Evolutionary conservation across 2,113 vertebrate genomes (phyloP).

Genomic region (Leucosticte australis): DNA sequence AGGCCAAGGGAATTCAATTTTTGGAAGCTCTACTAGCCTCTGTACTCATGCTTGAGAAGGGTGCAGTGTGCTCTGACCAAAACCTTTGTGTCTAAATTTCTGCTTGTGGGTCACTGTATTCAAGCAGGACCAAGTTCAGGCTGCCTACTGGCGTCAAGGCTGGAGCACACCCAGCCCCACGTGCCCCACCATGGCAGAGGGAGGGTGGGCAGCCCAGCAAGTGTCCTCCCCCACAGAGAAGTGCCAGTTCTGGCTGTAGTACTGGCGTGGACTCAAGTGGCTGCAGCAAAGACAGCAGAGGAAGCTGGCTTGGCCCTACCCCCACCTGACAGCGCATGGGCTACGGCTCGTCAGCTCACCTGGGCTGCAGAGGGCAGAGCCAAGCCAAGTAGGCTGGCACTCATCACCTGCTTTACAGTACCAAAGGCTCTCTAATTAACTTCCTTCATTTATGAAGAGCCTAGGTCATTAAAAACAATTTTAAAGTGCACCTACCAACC

Average conservation of each 20-base stretch:
- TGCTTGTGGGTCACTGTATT: not conserved
- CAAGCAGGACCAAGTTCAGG: not conserved
- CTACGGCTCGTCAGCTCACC: not conserved
- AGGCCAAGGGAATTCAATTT: not conserved
- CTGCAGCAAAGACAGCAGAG: not conserved
- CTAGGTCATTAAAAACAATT: not conserved
- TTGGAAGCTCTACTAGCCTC: not conserved
- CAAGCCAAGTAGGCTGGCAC: not conserved
- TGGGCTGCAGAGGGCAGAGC: not conserved
- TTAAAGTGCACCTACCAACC: not conserved
- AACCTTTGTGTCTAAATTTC: not conserved
- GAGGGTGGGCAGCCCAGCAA: not conserved
- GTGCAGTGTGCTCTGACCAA: rapidly evolving
- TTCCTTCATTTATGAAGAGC: not conserved
- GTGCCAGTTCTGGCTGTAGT: not conserved
- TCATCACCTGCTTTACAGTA: not conserved
- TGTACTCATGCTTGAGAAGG: not conserved
- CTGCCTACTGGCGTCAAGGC: rapidly evolving
- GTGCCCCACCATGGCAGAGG: rapidly evolving
- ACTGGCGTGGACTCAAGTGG: not conserved
- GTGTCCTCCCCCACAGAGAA: not conserved
- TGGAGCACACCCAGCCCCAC: not conserved
- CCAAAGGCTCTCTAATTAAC: not conserved
- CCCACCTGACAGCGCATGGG: not conserved
- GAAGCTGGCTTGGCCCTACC: not conserved